phyloP scores from a whole-genome alignment of 2,113 vertebrate genomes.

The Noctilio leporinus region DNA sequence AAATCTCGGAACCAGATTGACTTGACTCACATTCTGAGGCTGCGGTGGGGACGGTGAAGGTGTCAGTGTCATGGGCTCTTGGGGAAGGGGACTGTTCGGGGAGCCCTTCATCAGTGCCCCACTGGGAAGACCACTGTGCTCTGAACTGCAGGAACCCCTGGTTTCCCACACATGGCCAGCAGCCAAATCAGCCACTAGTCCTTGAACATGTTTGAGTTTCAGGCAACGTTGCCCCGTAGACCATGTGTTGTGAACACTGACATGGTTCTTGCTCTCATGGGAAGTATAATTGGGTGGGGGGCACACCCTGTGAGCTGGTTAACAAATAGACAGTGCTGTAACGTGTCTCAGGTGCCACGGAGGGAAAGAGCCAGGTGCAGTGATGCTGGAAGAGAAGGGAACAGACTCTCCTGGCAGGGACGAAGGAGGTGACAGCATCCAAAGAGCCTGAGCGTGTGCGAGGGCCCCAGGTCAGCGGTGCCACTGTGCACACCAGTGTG shows the following conservation, averaged over 20 bases:
- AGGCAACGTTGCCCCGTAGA: neutral
- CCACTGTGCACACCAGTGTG: neutral
- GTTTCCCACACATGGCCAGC: neutral
- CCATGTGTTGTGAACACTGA: accelerated
- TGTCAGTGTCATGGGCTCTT: accelerated
- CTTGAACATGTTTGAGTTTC: too few species aligned
- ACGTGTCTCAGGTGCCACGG: too few species aligned
- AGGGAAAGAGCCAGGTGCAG: neutral
- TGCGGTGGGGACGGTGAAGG: neutral
- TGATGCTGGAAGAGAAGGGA: neutral
- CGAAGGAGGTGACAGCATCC: neutral
- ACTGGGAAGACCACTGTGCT: too few species aligned
- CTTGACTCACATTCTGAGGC: neutral
- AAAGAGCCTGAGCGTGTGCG: neutral
- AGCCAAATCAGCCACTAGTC: neutral
- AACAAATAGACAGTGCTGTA: neutral
- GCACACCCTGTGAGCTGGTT: too few species aligned
- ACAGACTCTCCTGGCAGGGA: too few species aligned
- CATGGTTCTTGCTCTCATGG: neutral
- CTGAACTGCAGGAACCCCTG: neutral
- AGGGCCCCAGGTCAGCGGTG: too few species aligned
- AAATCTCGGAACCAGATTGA: neutral
- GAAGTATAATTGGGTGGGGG: neutral
- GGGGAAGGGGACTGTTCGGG: neutral
- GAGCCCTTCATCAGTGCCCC: neutral